phyloP scores from a whole-genome alignment of 2,888 invertebrate genomes.

The Allolobophora icterica region DNA sequence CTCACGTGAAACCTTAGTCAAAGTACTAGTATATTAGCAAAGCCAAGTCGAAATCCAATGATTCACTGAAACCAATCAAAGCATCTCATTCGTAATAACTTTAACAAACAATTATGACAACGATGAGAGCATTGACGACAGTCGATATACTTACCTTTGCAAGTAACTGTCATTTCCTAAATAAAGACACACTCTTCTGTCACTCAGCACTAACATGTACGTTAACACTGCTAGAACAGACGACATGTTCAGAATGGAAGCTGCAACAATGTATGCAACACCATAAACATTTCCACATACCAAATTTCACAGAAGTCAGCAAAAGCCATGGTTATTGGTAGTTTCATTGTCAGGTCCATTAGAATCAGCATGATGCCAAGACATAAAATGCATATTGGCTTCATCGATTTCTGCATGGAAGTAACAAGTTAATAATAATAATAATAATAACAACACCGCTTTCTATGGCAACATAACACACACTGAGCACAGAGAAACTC shows the following conservation, averaged over 20 bases:
- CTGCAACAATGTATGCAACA: conserved; percentile 9
- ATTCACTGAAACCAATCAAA: background rate
- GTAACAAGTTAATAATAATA: no score
- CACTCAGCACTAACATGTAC: background rate
- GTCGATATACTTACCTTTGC: background rate
- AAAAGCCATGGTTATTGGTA: background rate
- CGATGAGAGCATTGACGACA: background rate
- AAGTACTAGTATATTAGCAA: no score
- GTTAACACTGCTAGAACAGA: background rate
- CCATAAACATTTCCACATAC: background rate
- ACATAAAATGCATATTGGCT: no score
- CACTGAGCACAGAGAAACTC: background rate
- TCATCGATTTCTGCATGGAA: no score
- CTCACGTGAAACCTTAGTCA: no score
- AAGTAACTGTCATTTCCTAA: background rate
- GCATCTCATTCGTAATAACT: background rate
- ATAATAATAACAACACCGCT: no score
- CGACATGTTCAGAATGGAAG: conserved; percentile 14
- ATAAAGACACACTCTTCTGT: conserved; percentile 9
- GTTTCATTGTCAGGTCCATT: background rate
- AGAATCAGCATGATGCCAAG: no score
- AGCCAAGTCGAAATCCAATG: no score
- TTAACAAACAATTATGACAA: background rate
- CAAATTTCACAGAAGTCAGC: background rate
- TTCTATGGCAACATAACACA: no score